Evolutionary conservation across 2,888 invertebrate genomes (phyloP).

Genomic region (Andrena bicolor): DNA sequence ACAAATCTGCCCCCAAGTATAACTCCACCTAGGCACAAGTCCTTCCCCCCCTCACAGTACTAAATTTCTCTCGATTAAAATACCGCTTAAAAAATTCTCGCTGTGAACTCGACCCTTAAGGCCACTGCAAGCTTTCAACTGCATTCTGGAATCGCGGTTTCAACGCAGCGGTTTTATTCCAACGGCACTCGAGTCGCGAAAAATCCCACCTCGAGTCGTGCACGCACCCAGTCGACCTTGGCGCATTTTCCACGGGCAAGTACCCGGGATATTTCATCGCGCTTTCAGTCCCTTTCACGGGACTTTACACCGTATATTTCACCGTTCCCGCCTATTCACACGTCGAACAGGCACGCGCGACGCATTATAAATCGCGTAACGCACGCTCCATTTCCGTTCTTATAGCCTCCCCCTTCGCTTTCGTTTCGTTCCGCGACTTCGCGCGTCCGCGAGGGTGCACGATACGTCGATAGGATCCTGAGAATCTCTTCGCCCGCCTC

Average conservation of each 20-base stretch:
- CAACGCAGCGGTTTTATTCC: too few relatives aligned
- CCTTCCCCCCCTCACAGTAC: too few relatives aligned
- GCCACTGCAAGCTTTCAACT: too few relatives aligned
- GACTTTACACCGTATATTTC: constrained; percentile 1
- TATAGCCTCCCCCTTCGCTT: constrained; percentile 24
- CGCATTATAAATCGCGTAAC: constrained; percentile 42
- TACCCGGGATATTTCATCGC: constrained; percentile 1
- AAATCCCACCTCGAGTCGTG: background rate
- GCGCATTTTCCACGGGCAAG: background rate
- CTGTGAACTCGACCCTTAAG: too few relatives aligned
- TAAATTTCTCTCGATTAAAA: too few relatives aligned
- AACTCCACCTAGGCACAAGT: too few relatives aligned
- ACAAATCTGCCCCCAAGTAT: too few relatives aligned
- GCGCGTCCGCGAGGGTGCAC: background rate
- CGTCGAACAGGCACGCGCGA: constrained; percentile 14
- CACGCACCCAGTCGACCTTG: background rate
- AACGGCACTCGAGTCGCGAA: background rate
- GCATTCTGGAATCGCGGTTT: too few relatives aligned
- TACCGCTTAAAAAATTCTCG: too few relatives aligned
- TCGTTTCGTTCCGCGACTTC: constrained; percentile 7
- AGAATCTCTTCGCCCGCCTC: constrained; percentile 16
- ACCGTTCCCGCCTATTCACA: constrained; percentile 10
- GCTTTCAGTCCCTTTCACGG: background rate
- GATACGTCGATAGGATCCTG: constrained; percentile 14
- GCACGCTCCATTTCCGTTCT: constrained; percentile 52